Percentiles rank a stretch among this genome's conserved stretches.
phyloP scores from a whole-genome alignment of 2,797 vertebrate genomes.

The Galagoides demidoff region DNA sequence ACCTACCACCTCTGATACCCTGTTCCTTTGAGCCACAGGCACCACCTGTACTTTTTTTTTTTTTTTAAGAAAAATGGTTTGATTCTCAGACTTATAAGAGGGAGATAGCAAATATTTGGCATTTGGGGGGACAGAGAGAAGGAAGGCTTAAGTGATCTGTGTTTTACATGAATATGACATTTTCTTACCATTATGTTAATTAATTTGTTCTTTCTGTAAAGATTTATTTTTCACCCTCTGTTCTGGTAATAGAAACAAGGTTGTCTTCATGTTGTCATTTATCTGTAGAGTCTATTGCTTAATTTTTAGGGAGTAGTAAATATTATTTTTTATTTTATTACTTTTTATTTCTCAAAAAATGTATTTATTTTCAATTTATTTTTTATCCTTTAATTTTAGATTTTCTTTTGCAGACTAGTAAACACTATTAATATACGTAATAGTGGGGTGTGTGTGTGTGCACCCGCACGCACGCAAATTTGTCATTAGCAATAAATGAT shows the following conservation, averaged over 20 bases:
- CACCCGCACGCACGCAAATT: not conserved
- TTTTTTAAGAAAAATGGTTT: conserved; percentile 26
- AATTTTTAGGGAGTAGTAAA: conserved; percentile 43
- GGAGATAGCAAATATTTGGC: not conserved
- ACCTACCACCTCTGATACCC: no score
- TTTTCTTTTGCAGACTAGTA: conserved; percentile 58
- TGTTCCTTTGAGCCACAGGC: no score
- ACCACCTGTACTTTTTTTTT: not conserved
- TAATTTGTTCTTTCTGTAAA: conserved; percentile 31
- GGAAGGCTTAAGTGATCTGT: not conserved
- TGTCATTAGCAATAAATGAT: conserved; percentile 72
- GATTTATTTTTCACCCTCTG: not conserved
- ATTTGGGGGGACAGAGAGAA: not conserved
- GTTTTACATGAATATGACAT: not conserved
- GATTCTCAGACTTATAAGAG: not conserved
- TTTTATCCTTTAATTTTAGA: not conserved
- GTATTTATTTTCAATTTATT: not conserved
- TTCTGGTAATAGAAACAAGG: conserved; percentile 33
- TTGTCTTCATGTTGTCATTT: conserved; percentile 1
- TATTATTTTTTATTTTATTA: not conserved
- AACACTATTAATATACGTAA: not conserved
- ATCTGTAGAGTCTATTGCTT: conserved; percentile 36
- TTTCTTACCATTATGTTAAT: not conserved
- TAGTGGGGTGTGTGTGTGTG: not conserved
- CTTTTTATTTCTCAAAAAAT: not conserved